These are phyloP conservation scores for Oscheius sp. DNA, from an alignment of 1,140 invertebrate genomes.

Conservation along the genomic window DNA sequence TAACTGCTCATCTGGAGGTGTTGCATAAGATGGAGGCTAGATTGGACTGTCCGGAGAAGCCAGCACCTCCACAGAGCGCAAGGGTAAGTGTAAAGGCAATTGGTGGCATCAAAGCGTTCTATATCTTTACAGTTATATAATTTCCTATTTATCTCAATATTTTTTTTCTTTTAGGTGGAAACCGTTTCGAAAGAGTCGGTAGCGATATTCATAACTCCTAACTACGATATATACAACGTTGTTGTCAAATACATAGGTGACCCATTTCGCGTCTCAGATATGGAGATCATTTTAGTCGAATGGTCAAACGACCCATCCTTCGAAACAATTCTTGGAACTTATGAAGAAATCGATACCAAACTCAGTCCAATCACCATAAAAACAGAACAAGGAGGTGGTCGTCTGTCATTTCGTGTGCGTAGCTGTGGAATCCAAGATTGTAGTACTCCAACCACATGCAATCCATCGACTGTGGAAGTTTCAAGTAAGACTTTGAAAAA, in stretches of 20 bases:
- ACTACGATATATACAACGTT: neutral
- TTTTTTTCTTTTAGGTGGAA: slow-evolving; percentile 2
- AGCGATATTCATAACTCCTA: neutral
- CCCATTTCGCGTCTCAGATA: neutral
- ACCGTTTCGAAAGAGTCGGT: neutral
- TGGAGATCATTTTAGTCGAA: slow-evolving; percentile 65
- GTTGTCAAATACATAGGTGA: slow-evolving; percentile 13
- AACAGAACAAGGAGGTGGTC: neutral
- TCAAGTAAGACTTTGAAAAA: slow-evolving; percentile 17
- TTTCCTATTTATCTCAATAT: no score
- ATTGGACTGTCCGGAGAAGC: neutral
- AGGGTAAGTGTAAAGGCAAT: no score
- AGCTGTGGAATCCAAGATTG: slow-evolving; percentile 14
- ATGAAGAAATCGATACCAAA: neutral
- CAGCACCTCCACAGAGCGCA: neutral
- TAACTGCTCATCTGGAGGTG: neutral
- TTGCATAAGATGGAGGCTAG: neutral
- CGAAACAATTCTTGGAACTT: slow-evolving; percentile 71
- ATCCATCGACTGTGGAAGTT: slow-evolving; percentile 24
- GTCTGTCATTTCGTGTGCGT: slow-evolving; percentile 6
- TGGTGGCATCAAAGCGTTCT: no score
- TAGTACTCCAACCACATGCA: slow-evolving; percentile 17
- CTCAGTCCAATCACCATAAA: neutral
- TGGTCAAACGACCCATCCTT: slow-evolving; percentile 80
- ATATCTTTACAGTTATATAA: no score